Conservation (phyloP, 2,888 invertebrate species). For the Lasioglossum figueresi region DNA sequence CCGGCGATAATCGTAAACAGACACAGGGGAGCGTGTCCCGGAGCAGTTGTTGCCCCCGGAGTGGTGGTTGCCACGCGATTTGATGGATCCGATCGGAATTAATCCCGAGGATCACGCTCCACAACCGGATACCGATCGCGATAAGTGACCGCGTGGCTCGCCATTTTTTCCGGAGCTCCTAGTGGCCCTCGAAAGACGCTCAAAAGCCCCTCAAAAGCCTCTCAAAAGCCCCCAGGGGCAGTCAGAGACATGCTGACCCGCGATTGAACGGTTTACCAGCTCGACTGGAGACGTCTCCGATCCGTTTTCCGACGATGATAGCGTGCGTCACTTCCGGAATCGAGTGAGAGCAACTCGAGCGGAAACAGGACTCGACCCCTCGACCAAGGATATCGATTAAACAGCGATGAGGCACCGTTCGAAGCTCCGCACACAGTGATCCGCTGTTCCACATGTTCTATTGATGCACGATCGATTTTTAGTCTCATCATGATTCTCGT, state of each 20-base stretch:
- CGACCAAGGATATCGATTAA: conserved; percentile 72
- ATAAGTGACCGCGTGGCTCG: conserved; percentile 35
- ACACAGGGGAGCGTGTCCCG: conserved; percentile 35
- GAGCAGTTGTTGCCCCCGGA: conserved; percentile 42
- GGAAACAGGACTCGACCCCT: conserved; percentile 10
- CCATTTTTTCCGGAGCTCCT: neutral
- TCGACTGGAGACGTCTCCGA: neutral
- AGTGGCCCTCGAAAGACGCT: neutral
- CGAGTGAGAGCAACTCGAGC: conserved; percentile 1
- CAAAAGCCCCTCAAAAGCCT: neutral
- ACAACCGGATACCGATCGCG: conserved; percentile 35
- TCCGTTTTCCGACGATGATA: conserved; percentile 12
- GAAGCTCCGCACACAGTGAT: neutral
- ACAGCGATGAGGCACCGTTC: conserved; percentile 53
- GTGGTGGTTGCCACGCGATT: conserved; percentile 64
- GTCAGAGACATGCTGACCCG: neutral
- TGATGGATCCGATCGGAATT: conserved; percentile 55
- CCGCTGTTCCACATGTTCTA: neutral
- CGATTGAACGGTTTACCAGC: neutral
- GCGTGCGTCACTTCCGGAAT: conserved; percentile 16
- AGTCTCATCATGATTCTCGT: conserved; percentile 30
- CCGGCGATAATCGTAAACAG: conserved; percentile 43
- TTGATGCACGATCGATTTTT: neutral
- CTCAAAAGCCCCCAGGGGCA: neutral
- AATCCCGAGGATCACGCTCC: conserved; percentile 28